These are phyloP conservation scores for Cyclargus thomasi DNA, from an alignment of 1,140 invertebrate species.

Conservation along the genomic window DNA sequence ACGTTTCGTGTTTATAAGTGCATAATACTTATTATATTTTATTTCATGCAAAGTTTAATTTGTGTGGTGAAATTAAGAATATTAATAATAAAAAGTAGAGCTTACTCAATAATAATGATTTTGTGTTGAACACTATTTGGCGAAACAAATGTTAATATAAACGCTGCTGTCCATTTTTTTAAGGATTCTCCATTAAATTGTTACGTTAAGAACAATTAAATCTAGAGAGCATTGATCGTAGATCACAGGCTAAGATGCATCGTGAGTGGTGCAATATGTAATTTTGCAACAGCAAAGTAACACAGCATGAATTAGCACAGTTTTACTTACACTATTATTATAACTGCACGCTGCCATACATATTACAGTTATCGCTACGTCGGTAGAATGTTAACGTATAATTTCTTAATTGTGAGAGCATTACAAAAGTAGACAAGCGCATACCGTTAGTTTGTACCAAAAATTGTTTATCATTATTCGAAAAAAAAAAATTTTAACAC, in stretches of 20 bases:
- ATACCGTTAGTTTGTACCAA: not conserved
- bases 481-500: not conserved
- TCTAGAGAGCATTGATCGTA: not conserved
- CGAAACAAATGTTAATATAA: too few species aligned
- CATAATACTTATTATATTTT: too few species aligned
- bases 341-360: conserved; percentile 18
- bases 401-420: not conserved
- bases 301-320: conserved; percentile 4
- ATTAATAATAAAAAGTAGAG: too few species aligned
- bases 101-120: too few species aligned
- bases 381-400: conserved; percentile 1
- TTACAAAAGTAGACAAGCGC: conserved; percentile 1
- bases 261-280: not conserved
- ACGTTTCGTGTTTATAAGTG: too few species aligned
- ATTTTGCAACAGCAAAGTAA: conserved; percentile 9
- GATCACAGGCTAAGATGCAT: not conserved
- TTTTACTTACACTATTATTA: conserved; percentile 4
- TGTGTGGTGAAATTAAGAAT: too few species aligned
- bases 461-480: conserved; percentile 10
- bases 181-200: not conserved
- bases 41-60: too few species aligned
- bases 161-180: too few species aligned
- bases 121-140: too few species aligned
- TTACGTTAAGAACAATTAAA: not conserved
- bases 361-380: conserved; percentile 2